Evolutionary conservation across 2,888 invertebrate species (phyloP).

Genomic region (Pseudanteris insignis): DNA sequence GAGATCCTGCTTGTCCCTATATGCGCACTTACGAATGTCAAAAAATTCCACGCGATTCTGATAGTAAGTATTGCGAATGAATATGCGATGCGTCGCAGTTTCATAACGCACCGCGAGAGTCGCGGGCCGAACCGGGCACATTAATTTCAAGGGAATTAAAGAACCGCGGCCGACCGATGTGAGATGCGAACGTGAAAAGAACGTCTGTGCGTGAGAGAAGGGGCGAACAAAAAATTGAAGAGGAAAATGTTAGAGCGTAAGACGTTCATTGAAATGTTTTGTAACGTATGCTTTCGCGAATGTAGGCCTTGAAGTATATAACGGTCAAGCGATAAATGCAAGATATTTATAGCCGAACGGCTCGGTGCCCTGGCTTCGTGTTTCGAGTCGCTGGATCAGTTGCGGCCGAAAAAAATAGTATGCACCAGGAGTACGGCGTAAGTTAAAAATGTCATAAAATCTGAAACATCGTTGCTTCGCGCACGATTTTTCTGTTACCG

Average conservation of each 20-base stretch:
- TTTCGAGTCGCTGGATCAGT: no score
- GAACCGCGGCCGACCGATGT: not conserved
- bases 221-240: not conserved
- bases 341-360: constrained; percentile 44
- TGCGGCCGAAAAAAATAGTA: no score
- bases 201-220: not conserved
- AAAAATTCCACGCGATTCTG: constrained; percentile 23
- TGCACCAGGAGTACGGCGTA: not conserved
- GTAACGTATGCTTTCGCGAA: constrained; percentile 13
- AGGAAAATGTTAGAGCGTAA: constrained; percentile 2
- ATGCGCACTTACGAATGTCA: constrained; percentile 30
- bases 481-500: no score
- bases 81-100: constrained; percentile 24
- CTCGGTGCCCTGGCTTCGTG: constrained; percentile 3
- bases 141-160: constrained; percentile 23
- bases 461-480: not conserved
- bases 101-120: constrained; percentile 6
- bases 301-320: constrained; percentile 39
- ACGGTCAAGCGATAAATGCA: constrained; percentile 45
- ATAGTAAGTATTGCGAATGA: constrained; percentile 27
- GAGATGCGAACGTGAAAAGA: not conserved
- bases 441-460: not conserved
- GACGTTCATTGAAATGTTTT: constrained; percentile 20
- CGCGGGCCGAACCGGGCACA: constrained; percentile 1
- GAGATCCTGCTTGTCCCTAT: constrained; percentile 35